Evolutionary conservation across 2,888 invertebrate species (phyloP), one percentile per base, ranked within the genome.

Genomic region (Hypomecis punctinalis): DNA sequence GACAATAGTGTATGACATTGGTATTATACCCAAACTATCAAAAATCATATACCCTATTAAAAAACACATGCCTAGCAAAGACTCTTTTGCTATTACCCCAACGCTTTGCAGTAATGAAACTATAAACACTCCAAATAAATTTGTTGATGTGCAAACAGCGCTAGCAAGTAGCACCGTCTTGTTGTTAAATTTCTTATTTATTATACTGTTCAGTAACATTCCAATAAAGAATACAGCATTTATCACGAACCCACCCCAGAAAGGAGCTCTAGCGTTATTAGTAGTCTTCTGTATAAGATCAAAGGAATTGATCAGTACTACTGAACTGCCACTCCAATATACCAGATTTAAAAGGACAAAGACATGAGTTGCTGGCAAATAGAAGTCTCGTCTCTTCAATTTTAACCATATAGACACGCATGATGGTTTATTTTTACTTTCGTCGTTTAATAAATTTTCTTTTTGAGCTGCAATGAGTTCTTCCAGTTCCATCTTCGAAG

Each of bases 301-400:
- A 33, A 52, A 52, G 2, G 52, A 52, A 52, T 52, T 23, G 0
- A 52, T 23, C 5, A 51, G 35, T 67, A 74, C 11, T 67, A 70
- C 35, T 57, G 43, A 8, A 10, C 37, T 43, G 0, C 74, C 72
- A 39, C 71, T 70, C 71, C 72, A 72, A 39, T 72, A 72, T n/a
- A 65, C 43, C 39, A 70, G 52, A 5, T 47, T 48, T 10, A 70
- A n/a, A 0, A 70, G 35, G 6, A 71, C 47, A 13, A 69, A 66
- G 7, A 59, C 66, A 40, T 70, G 67, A 10, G 70, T 4, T 36
- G 55, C 47, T 3, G 74, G 74, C 35, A 72, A 7, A 67, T 68
- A 70, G 45, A 74, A 74, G 56, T 72, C 72, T 48, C 67, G 60
- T 5, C 68, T 64, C 6, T 9, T 48, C 9, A 67, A 51, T 43